phyloP scores from a whole-genome alignment of 2,113 vertebrate species.

The Paradoxurus hermaphroditus region DNA sequence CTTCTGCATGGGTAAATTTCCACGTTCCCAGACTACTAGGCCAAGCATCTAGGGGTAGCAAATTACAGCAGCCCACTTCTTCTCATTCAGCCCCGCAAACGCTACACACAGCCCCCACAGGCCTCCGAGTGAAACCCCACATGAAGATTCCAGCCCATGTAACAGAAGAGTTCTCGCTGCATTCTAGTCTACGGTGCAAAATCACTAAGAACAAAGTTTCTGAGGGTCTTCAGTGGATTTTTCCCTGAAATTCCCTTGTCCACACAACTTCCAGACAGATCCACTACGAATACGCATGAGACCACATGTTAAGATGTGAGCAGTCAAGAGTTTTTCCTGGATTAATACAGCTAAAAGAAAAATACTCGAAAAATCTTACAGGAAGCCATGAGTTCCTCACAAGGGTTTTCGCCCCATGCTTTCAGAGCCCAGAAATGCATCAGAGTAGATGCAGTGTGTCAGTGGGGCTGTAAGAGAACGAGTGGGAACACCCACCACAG shows the following conservation, averaged over 20 bases:
- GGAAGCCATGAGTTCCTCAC: not conserved
- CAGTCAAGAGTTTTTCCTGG: not conserved
- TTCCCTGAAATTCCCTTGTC: not conserved
- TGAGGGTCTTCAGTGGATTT: not conserved
- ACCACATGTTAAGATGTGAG: not conserved
- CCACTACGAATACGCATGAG: not conserved
- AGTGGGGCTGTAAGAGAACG: not conserved
- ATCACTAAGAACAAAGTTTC: not conserved
- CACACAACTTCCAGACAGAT: not conserved
- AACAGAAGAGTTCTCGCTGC: not conserved
- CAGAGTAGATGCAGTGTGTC: not conserved
- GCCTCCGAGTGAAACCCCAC: not conserved
- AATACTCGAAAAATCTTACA: not conserved
- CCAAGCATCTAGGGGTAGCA: not conserved
- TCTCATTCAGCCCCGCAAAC: not conserved
- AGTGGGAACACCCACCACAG: rapidly evolving
- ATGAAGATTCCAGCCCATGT: not conserved
- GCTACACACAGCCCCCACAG: not conserved
- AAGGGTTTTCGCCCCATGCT: not conserved
- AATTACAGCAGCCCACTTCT: not conserved
- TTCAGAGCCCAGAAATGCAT: not conserved
- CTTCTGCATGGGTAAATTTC: not conserved
- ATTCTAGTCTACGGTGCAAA: not conserved
- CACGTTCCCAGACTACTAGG: not conserved
- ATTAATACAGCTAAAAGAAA: not conserved